phyloP scores from a whole-genome alignment of 2,888 invertebrate genomes.

The Scaptomyza polygonia region DNA sequence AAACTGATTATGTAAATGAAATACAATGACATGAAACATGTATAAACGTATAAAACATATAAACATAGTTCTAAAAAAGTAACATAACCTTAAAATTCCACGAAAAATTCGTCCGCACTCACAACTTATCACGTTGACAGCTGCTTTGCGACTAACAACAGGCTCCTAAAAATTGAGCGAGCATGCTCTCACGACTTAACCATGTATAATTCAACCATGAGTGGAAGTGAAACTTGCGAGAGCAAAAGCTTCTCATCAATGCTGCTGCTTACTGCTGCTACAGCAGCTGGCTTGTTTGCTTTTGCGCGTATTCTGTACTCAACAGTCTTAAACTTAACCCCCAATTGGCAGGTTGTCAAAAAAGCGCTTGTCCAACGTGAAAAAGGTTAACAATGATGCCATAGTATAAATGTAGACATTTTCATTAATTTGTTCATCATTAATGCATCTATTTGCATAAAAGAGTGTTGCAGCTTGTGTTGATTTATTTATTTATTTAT shows the following conservation, averaged over 20 bases:
- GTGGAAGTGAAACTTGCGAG: constrained; percentile 28
- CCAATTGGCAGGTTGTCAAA: constrained; percentile 39
- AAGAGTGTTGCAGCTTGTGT: constrained; percentile 14
- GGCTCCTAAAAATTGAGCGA: too few species aligned
- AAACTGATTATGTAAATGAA: too few species aligned
- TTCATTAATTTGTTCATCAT: neutral
- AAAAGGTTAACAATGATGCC: constrained; percentile 34
- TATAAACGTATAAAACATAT: too few species aligned
- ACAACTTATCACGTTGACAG: too few species aligned
- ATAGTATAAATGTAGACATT: constrained; percentile 1
- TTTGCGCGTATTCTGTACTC: constrained; percentile 39
- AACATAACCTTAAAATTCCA: too few species aligned
- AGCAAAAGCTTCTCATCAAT: constrained; percentile 37
- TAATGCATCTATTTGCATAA: constrained; percentile 1
- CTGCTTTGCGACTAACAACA: too few species aligned
- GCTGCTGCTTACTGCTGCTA: neutral
- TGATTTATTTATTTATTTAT: neutral
- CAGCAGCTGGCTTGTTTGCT: constrained; percentile 21
- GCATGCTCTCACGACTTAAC: too few species aligned
- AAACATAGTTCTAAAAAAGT: too few species aligned
- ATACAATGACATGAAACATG: too few species aligned
- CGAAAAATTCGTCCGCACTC: too few species aligned
- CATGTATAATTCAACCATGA: too few species aligned
- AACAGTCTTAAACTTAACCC: constrained; percentile 60
- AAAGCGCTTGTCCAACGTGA: constrained; percentile 9